Base-by-base conservation (phyloP, 2,888 invertebrate genomes). In the Seira ritae region DNA sequence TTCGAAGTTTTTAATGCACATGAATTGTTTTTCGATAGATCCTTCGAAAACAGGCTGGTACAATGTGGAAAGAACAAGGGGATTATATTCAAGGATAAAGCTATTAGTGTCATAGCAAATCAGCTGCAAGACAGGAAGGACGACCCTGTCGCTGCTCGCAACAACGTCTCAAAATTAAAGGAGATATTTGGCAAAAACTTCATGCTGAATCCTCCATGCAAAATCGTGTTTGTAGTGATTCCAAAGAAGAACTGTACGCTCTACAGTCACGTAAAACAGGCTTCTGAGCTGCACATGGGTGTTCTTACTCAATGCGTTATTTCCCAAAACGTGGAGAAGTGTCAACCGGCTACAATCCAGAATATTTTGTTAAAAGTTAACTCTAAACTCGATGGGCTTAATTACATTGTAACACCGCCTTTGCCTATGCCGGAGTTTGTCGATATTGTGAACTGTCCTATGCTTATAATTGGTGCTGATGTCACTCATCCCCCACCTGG, bases 401-500 rank as follows among this genome's bases (percentile, higher is more conserved):
- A 91, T 88, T 70, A 73, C 23, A 70, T 68, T 15, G 70, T 76
- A 2, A 20, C 73, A 19, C 78, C 78, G 4, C 22, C 31, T 37
- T 20, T 73, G 6, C 62, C 55, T 0, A 46, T 37, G 10, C 6
- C 31, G 17, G 20, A 23, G 3, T 71, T 88, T 37, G 90, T 91
- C 3, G 89, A 90, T 2, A 90, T 92, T 77, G 37, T 79, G 69
- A 60, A 66, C 15, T 78, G 80, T 62, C 85, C 85, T 8, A 65
- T 84, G 17, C 12, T 85, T n/a, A n/a, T n/a, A n/a, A n/a, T 92
- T 80, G 92, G 92, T 24, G 91, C 92, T 8, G 92, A 92, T 87
- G 91, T 92, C 10, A 91, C 91, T 17, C 92, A 92, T 89, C 91
- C 92, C 8, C 90, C 91, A 1, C 90, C 91, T 0, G 85, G 85